These are phyloP conservation scores for Pangasius macronema DNA, from an alignment of 2,797 vertebrate genomes.

Conservation along the genomic window DNA sequence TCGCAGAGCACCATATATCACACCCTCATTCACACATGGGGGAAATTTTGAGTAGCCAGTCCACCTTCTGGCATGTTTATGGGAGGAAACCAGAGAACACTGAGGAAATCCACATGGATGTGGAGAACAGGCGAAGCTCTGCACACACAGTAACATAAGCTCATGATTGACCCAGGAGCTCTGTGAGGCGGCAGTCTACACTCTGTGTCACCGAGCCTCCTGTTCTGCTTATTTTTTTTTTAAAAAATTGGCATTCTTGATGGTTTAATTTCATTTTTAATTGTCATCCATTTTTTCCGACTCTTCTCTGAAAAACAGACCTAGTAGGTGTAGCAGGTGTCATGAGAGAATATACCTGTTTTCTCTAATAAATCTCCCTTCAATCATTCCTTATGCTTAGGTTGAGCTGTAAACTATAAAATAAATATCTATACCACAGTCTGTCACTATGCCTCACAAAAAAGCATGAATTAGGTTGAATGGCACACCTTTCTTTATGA, in stretches of 20 bases:
- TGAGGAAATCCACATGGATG: not conserved
- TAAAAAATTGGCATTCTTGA: not conserved
- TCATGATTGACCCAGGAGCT: not conserved
- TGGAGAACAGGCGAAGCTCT: not conserved
- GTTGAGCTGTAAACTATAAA: slow-evolving; percentile 8
- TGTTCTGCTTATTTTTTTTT: not conserved
- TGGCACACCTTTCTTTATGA: not conserved
- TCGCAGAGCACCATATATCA: not conserved
- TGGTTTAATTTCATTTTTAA: not conserved
- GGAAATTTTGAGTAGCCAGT: not conserved
- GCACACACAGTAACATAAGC: not conserved
- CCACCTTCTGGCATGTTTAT: not conserved
- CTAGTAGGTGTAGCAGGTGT: not conserved
- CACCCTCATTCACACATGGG: not conserved
- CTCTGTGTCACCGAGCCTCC: not conserved
- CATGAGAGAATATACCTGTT: not conserved
- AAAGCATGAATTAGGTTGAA: slow-evolving; percentile 1
- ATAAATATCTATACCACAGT: slow-evolving; percentile 15
- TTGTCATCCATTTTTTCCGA: too few relatives aligned
- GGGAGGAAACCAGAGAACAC: not conserved
- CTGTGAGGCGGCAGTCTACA: not conserved
- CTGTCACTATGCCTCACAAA: not conserved
- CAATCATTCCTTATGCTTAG: not conserved
- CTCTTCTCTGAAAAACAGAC: too few relatives aligned
- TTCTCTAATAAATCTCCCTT: not conserved